These are phyloP conservation scores for Ascidia mentula DNA, from an alignment of 23 tunicate genomes.

Conservation along the genomic window DNA sequence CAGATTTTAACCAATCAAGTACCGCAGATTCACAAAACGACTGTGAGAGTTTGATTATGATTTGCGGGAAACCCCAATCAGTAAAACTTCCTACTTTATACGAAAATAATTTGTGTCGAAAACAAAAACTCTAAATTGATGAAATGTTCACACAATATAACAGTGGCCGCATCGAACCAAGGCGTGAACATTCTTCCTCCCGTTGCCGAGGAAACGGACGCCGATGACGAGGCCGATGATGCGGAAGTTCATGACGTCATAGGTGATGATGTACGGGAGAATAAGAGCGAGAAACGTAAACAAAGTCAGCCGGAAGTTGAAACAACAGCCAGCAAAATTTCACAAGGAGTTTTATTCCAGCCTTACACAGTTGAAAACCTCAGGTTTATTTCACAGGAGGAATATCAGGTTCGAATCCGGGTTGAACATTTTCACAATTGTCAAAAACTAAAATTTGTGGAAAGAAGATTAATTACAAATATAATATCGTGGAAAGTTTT, in stretches of 20 bases:
- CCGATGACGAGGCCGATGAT: conserved; percentile 76
- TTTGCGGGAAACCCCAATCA: too few relatives aligned
- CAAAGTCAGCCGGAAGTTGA: conserved; percentile 38
- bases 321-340: conserved; percentile 26
- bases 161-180: neutral
- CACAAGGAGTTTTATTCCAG: conserved; percentile 31
- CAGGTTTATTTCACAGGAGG: conserved; percentile 63
- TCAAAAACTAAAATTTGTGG: too few relatives aligned
- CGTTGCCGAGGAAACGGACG: conserved; percentile 77
- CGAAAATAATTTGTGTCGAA: too few relatives aligned
- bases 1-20: conserved; percentile 13
- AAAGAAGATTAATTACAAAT: too few relatives aligned
- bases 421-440: too few relatives aligned
- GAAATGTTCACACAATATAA: neutral
- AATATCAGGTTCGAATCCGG: conserved; percentile 72
- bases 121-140: neutral
- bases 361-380: conserved; percentile 63
- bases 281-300: neutral
- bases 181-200: conserved; percentile 33
- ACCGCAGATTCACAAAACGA: neutral
- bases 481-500: too few relatives aligned
- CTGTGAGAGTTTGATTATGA: too few relatives aligned
- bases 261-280: conserved; percentile 13
- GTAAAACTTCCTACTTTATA: too few relatives aligned
- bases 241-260: conserved; percentile 49